Conservation (phyloP, 30 jellyfish, hydroid and myxozoan genomes). For the Turritopsis rubra region DNA sequence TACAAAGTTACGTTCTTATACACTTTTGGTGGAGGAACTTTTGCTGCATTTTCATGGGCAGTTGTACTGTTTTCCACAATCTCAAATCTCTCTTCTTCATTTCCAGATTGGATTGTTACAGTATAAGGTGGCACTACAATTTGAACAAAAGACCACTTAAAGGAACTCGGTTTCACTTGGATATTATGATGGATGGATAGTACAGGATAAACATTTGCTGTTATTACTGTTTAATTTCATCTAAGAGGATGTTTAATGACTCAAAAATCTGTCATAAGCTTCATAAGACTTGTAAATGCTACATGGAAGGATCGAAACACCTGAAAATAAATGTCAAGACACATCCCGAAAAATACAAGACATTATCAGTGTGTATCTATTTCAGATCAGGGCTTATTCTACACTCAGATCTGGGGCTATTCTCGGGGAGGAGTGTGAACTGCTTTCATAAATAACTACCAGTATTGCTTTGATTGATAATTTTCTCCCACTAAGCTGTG, state of each 20-base stretch:
- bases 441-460: too few species aligned
- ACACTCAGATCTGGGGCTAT: too few species aligned
- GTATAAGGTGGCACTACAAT: conserved; percentile 41
- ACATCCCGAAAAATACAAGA: background rate
- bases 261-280: too few species aligned
- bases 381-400: too few species aligned
- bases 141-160: background rate
- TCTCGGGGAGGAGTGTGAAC: too few species aligned
- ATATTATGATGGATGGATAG: too few species aligned
- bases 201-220: background rate
- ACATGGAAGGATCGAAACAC: background rate
- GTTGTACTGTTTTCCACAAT: conserved; percentile 54
- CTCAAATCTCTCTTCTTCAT: conserved; percentile 59
- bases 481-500: too few species aligned
- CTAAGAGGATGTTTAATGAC: background rate
- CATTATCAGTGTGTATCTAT: too few species aligned
- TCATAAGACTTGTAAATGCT: too few species aligned
- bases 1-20: conserved; percentile 42
- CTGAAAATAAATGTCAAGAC: background rate
- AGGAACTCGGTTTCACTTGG: too few species aligned
- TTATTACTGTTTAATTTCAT: background rate
- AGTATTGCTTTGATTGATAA: too few species aligned
- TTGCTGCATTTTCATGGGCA: conserved; percentile 53
- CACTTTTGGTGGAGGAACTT: conserved; percentile 44
- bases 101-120: conserved; percentile 55